Conservation (phyloP, 1,140 invertebrate genomes). For the Lucilia sericata region DNA sequence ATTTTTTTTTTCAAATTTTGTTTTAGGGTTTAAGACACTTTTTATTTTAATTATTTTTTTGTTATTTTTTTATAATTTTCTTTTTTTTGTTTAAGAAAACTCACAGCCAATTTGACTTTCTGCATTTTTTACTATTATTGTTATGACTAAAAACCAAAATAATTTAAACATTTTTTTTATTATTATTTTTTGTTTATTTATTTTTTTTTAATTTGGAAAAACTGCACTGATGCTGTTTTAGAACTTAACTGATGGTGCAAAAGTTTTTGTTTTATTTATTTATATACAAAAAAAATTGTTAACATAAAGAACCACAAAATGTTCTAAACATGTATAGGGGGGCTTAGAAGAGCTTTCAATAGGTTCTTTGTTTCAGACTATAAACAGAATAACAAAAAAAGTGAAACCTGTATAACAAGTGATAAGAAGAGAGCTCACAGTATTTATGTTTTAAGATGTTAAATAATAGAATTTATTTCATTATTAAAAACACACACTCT, state of each 20-base stretch:
- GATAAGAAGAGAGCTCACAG: neutral
- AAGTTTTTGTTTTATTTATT: neutral
- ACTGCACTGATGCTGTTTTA: slow-evolving; percentile 31
- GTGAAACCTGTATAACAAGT: neutral
- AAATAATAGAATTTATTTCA: slow-evolving; percentile 36
- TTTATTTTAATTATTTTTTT: no score
- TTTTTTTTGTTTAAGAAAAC: no score
- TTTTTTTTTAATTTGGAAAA: no score
- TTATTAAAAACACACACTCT: neutral
- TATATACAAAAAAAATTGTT: neutral
- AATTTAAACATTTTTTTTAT: slow-evolving; percentile 54
- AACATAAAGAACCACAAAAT: neutral
- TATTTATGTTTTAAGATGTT: neutral
- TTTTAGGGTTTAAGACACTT: no score
- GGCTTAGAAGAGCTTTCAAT: no score
- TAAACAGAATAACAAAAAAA: neutral
- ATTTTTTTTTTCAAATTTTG: no score
- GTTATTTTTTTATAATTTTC: no score
- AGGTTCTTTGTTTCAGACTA: neutral
- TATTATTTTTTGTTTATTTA: neutral
- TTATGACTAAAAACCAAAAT: slow-evolving; percentile 44
- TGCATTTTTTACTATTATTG: slow-evolving; percentile 34
- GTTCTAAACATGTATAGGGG: neutral
- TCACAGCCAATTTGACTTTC: slow-evolving; percentile 59
- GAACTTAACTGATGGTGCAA: slow-evolving; percentile 12